Evolutionary conservation across 2,797 vertebrate genomes (phyloP), one percentile per base, ranked within the genome.

Genomic region (Phaenicophaeus curvirostris): DNA sequence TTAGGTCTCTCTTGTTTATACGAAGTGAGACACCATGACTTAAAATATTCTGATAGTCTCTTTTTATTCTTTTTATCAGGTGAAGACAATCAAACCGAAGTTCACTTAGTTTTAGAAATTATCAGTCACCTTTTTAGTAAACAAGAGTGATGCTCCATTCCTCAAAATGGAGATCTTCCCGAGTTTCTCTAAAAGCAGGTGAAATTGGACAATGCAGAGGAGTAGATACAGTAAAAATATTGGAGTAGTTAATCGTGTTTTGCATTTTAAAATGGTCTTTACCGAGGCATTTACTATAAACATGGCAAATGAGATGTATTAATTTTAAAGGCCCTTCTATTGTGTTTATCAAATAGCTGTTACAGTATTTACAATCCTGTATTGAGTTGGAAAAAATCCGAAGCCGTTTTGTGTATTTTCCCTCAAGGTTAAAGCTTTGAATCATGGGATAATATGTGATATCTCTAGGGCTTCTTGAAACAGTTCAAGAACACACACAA

Each of bases 381-480:
- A 96, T 96, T 98, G 93, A 98, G 96, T 54, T 95, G 84, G 81
- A 91, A 94, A 94, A 96, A 95, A 83, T 85, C 51, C 91, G 89
- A 91, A 89, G 85, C 88, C 80, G 87, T 96, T 94, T 96, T 97
- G 90, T 94, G 93, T 96, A 89, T 97, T 96, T 97, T 97, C 96
- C 97, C 97, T 97, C 95, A 97, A 98, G 98, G 98, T 98, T 98
- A 96, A 97, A 96, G 96, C 96, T 96, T 97, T 94, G 97, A 97
- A 98, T 98, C 98, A 98, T 98, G 97, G 98, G 97, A 97, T 97
- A 95, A 95, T 97, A 97, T 98, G 97, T 98, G 98, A 98, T 98
- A 90, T 95, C 96, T 98, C 91, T 91, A 87, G 95, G 95, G 96
- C 88, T 96, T 95, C 94, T 96, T 96, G 94, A 96, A 96, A 96